Evolutionary conservation across 1,140 invertebrate genomes (phyloP).

Genomic region (Papilio glaucus): DNA sequence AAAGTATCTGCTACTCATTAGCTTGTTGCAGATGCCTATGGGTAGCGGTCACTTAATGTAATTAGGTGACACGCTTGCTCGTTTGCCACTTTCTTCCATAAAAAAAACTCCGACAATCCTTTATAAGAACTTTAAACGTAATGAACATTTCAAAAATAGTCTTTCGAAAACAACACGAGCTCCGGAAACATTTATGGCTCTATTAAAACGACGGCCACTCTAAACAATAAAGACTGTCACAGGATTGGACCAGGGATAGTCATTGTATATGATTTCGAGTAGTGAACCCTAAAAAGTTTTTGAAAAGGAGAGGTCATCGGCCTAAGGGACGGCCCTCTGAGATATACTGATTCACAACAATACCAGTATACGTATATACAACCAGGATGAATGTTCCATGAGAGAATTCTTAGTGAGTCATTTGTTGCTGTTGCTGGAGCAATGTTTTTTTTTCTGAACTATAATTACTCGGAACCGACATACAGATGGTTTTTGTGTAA

Average conservation of each 20-base stretch:
- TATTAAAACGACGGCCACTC: background rate
- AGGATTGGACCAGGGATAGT: conserved; percentile 12
- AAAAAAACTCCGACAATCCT: too few relatives aligned
- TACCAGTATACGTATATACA: conserved; percentile 13
- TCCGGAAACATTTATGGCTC: conserved; percentile 16
- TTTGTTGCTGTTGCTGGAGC: conserved; percentile 30
- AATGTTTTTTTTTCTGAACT: conserved; percentile 11
- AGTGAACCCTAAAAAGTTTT: conserved; percentile 25
- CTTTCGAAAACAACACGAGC: background rate
- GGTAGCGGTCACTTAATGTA: too few relatives aligned
- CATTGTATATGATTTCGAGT: conserved; percentile 16
- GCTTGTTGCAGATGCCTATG: too few relatives aligned
- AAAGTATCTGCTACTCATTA: too few relatives aligned
- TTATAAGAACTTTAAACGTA: background rate
- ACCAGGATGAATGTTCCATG: conserved; percentile 16
- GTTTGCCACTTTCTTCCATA: too few relatives aligned
- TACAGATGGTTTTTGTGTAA: conserved; percentile 26
- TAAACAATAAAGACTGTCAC: conserved; percentile 28
- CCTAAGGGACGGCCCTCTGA: conserved; percentile 17
- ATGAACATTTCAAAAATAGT: conserved; percentile 13
- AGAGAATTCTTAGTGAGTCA: conserved; percentile 44
- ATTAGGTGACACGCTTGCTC: too few relatives aligned
- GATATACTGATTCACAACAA: conserved; percentile 12
- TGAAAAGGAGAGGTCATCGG: conserved; percentile 17
- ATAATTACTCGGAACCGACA: conserved; percentile 9